Evolutionary conservation across 2,797 vertebrate species (phyloP), one percentile per base, ranked within the genome.

Genomic region (Gambelia wislizenii): DNA sequence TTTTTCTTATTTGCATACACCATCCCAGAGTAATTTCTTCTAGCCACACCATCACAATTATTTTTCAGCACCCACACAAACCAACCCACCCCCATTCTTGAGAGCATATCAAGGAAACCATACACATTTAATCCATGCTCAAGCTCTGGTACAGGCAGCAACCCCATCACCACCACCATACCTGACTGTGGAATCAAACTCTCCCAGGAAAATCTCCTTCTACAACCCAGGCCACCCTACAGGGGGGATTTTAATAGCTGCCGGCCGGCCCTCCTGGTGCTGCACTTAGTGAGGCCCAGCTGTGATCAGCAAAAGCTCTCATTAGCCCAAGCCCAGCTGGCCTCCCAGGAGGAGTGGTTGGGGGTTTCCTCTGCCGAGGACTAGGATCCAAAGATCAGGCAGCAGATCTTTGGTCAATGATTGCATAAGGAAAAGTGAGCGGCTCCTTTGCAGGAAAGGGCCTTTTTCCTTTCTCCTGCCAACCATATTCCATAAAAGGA

Each of bases 391-490:
- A 86, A 89, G 88, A 75, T 64, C 84, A 81, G 39, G 7, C 0
- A 6, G 5, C 52, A 9, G 61, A 14, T 30, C 54, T 36, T 52
- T 25, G 27, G n/a, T 42, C 67, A 39, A 52, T 39, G 49, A 39
- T 20, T 74, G 52, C 4, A 5, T 30, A 42, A 78, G 10, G 36
- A 39, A 0, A 0, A 9, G n/a, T 8, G 16, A 27, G 74, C 27
- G 14, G 2, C 42, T n/a, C 42, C 12, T 42, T 5, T 5, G 44
- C 13, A 2, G 0, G 1, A 2, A 1, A 3, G n/a, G 30, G 36
- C 56, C 47, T 16, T 78, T 61, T 30, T 10, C 87, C 67, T 30
- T 47, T 56, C 27, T 14, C 22, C 54, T 39, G 44, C 80, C 13
- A 22, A 42, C 33, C 14, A 5, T 3, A 16, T 6, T 18, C 16